phyloP scores from a whole-genome alignment of 1,140 invertebrate genomes.

The Coenobita brevimanus region DNA sequence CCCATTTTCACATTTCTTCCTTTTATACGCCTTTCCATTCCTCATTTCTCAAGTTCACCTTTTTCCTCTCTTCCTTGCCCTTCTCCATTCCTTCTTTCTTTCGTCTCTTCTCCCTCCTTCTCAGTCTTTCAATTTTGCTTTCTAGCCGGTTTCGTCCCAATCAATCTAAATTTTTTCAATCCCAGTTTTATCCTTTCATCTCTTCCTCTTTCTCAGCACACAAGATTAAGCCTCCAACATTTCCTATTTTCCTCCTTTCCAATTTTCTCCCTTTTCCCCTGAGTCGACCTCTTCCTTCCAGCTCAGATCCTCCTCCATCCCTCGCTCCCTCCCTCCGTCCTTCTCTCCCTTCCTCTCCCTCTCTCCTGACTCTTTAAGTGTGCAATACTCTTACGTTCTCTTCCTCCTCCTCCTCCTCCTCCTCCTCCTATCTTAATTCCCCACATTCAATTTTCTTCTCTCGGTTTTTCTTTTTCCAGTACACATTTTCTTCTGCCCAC shows the following conservation, averaged over 20 bases:
- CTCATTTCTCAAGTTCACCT: not conserved
- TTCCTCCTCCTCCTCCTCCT: too few relatives aligned
- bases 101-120: not conserved
- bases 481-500: not conserved
- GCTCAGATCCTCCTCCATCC: not conserved
- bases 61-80: not conserved
- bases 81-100: not conserved
- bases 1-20: not conserved
- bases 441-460: not conserved
- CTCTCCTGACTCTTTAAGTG: too few relatives aligned
- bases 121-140: not conserved
- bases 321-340: not conserved
- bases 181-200: not conserved
- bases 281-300: not conserved
- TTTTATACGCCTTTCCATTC: not conserved
- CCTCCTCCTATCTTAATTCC: not conserved
- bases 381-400: too few relatives aligned
- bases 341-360: constrained; percentile 1
- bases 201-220: too few relatives aligned
- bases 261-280: not conserved
- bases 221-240: not conserved
- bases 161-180: not conserved
- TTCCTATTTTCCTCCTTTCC: not conserved
- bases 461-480: not conserved
- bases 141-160: not conserved